phyloP scores from a whole-genome alignment of 2,888 invertebrate species.

The Hanleya hanleyi region DNA sequence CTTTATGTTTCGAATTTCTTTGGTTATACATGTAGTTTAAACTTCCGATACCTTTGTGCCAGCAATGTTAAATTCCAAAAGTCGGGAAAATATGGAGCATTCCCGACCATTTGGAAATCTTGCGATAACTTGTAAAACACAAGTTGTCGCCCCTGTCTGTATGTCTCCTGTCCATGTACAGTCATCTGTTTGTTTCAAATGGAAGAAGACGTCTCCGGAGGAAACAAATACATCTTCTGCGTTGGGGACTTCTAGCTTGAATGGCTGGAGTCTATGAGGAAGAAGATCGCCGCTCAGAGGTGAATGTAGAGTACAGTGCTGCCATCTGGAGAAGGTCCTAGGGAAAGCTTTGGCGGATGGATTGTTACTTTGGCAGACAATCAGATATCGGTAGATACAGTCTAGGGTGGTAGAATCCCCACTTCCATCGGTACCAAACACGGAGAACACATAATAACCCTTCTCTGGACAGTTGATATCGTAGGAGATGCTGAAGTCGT shows the following conservation, averaged over 20 bases:
- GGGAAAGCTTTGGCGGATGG: slow-evolving; percentile 62
- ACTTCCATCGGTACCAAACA: slow-evolving; percentile 55
- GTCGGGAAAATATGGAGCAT: slow-evolving; percentile 58
- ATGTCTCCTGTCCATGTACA: slow-evolving; percentile 62
- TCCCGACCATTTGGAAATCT: slow-evolving; percentile 50
- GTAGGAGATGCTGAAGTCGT: slow-evolving; percentile 59
- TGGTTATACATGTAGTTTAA: too few relatives aligned
- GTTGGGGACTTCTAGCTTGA: slow-evolving; percentile 63
- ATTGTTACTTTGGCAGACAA: slow-evolving; percentile 64
- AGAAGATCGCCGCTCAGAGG: slow-evolving; percentile 64
- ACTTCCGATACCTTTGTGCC: neutral
- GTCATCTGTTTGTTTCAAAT: slow-evolving; percentile 56
- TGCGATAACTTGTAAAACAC: slow-evolving; percentile 59
- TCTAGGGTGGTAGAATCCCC: slow-evolving; percentile 41
- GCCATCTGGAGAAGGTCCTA: slow-evolving; percentile 65
- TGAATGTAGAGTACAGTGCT: slow-evolving; percentile 61
- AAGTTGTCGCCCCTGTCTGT: slow-evolving; percentile 48
- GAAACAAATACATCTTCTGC: slow-evolving; percentile 66
- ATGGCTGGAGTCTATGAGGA: slow-evolving; percentile 55
- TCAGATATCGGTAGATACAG: slow-evolving; percentile 65
- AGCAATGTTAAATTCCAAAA: slow-evolving; percentile 54
- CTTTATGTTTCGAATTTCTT: too few relatives aligned
- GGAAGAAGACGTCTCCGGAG: slow-evolving; percentile 66
- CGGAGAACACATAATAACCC: slow-evolving; percentile 67
- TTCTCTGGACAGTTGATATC: slow-evolving; percentile 64